These are phyloP conservation scores for Chlorocebus sabaeus DNA, from an alignment of 2,113 vertebrate species.

Conservation along the genomic window DNA sequence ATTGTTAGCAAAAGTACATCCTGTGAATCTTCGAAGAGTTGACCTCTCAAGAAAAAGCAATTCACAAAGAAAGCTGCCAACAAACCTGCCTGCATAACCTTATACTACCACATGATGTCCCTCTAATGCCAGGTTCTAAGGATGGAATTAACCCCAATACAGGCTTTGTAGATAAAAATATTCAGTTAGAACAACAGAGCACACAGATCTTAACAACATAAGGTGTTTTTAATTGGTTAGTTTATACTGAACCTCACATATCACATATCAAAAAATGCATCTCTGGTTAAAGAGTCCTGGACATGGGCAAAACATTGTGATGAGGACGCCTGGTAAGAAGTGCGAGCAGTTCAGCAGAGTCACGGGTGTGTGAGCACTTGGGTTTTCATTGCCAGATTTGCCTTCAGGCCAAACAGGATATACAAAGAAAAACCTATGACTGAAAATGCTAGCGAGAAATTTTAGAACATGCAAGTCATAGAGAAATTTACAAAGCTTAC, in stretches of 20 bases:
- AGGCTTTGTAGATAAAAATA: neutral
- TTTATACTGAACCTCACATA: neutral
- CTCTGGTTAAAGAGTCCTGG: neutral
- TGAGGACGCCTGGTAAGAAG: neutral
- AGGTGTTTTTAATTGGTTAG: neutral
- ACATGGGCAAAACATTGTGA: neutral
- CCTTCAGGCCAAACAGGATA: neutral
- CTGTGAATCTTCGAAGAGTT: neutral
- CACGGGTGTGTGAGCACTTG: fast-evolving
- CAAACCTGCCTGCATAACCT: neutral
- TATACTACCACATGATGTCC: constrained; percentile 39
- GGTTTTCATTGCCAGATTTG: neutral
- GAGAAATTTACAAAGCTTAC: neutral
- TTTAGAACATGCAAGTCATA: neutral
- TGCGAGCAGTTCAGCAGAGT: neutral
- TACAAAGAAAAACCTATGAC: neutral
- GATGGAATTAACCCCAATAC: neutral
- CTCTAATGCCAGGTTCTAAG: constrained; percentile 17
- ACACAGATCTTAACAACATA: neutral
- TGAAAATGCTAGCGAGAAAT: neutral
- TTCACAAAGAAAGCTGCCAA: neutral
- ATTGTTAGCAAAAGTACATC: neutral
- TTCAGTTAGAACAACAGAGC: neutral
- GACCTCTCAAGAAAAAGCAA: neutral
- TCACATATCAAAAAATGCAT: neutral